These are phyloP conservation scores for Archaeoteleia sp. DNA, from an alignment of 2,888 invertebrate species.

Conservation along the genomic window DNA sequence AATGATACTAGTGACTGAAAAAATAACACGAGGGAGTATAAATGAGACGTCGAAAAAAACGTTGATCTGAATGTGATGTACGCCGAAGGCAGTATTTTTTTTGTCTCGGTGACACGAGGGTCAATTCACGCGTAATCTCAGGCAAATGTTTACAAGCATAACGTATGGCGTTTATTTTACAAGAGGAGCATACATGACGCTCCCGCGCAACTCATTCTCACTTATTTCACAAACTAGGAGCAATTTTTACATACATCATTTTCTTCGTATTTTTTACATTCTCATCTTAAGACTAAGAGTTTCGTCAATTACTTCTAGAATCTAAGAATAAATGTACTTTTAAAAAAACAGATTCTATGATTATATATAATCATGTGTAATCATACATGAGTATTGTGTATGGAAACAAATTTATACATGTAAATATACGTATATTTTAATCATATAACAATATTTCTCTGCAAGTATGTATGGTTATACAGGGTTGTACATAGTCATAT, in stretches of 20 bases:
- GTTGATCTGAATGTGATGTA: constrained; percentile 27
- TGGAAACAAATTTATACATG: constrained; percentile 18
- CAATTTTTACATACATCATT: constrained; percentile 49
- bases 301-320: constrained; percentile 16
- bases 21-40: constrained; percentile 39
- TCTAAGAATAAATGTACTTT: constrained; percentile 14
- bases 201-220: constrained; percentile 51
- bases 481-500: constrained; percentile 45
- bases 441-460: constrained; percentile 28
- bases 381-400: background rate
- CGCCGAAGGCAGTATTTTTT: constrained; percentile 52
- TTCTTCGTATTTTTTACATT: constrained; percentile 35
- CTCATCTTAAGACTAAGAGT: constrained; percentile 17
- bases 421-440: constrained; percentile 24
- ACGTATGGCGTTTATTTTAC: constrained; percentile 73
- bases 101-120: constrained; percentile 54
- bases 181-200: constrained; percentile 63
- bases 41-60: constrained; percentile 34
- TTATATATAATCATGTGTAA: constrained; percentile 33
- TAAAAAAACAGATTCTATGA: constrained; percentile 24
- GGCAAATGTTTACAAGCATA: constrained; percentile 71
- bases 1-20: constrained; percentile 43
- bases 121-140: constrained; percentile 51
- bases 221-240: constrained; percentile 46
- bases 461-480: constrained; percentile 1